A percentile compares a stretch with the other conserved stretches of the same genome.
These are phyloP conservation scores for Nycticorax nycticorax DNA, from an alignment of 2,113 vertebrate species.

Conservation along the genomic window DNA sequence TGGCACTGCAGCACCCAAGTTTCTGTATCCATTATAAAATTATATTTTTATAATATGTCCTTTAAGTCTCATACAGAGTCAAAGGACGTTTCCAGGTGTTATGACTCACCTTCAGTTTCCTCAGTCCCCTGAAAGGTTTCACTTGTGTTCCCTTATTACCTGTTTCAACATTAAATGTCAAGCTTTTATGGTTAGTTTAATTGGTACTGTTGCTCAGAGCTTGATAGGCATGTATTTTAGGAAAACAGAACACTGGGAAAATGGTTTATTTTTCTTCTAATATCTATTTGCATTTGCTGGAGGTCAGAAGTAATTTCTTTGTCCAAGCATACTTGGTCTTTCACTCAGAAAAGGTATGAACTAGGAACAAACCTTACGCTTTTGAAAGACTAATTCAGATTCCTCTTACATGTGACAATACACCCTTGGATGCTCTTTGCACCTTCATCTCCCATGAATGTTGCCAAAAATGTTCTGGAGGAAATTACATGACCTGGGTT, in stretches of 20 bases:
- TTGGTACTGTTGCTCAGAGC: background rate
- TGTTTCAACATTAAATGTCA: constrained; percentile 23
- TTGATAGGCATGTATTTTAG: background rate
- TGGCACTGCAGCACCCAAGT: constrained; percentile 32
- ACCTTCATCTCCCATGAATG: background rate
- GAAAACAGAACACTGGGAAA: background rate
- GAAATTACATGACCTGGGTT: background rate
- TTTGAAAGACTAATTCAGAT: background rate
- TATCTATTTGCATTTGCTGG: background rate
- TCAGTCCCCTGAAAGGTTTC: background rate
- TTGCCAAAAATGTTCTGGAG: background rate
- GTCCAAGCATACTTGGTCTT: background rate
- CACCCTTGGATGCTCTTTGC: background rate
- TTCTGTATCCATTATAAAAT: background rate
- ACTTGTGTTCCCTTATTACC: background rate
- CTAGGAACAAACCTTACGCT: background rate
- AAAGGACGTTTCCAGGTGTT: background rate
- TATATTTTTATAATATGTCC: constrained; percentile 1
- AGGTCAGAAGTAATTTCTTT: background rate
- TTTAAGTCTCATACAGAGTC: background rate
- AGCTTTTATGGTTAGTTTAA: constrained; percentile 29
- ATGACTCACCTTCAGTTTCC: constrained; percentile 31
- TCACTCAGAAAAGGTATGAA: background rate
- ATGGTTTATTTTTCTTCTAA: background rate
- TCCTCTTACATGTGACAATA: background rate